phyloP scores from a whole-genome alignment of 2,113 vertebrate genomes.

The Sinocyclocheilus anshuiensis region DNA sequence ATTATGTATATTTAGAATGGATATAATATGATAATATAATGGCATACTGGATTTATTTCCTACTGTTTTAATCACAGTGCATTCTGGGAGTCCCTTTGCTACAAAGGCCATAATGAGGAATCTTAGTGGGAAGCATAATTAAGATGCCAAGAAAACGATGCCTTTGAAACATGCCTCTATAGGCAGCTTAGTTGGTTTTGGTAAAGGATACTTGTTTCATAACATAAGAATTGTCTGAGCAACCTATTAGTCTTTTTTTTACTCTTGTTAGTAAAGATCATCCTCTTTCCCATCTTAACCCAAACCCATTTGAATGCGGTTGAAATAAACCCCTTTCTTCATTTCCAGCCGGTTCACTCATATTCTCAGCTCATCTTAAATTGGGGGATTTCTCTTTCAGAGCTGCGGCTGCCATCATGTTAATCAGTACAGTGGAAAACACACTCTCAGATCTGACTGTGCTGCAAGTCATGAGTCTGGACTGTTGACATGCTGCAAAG shows the following conservation, averaged over 20 bases:
- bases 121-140: background rate
- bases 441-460: background rate
- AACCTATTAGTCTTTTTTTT: background rate
- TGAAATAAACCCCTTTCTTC: background rate
- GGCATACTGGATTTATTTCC: background rate
- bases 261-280: background rate
- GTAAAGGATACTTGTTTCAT: background rate
- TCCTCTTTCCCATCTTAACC: background rate
- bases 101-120: background rate
- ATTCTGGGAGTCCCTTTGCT: background rate
- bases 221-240: background rate
- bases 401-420: background rate
- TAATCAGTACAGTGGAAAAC: slow-evolving; percentile 9
- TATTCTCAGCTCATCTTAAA: background rate
- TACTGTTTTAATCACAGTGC: slow-evolving; percentile 1
- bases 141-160: background rate
- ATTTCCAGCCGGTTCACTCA: background rate
- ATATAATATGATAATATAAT: background rate
- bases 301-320: background rate
- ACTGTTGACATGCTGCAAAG: slow-evolving; percentile 8
- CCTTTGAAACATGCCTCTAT: background rate
- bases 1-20: background rate
- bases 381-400: slow-evolving; percentile 14
- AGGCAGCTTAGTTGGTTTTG: background rate
- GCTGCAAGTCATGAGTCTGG: slow-evolving; percentile 3